phyloP scores from a whole-genome alignment of 2,888 invertebrate species.

The Eumacrocentrus americanus region DNA sequence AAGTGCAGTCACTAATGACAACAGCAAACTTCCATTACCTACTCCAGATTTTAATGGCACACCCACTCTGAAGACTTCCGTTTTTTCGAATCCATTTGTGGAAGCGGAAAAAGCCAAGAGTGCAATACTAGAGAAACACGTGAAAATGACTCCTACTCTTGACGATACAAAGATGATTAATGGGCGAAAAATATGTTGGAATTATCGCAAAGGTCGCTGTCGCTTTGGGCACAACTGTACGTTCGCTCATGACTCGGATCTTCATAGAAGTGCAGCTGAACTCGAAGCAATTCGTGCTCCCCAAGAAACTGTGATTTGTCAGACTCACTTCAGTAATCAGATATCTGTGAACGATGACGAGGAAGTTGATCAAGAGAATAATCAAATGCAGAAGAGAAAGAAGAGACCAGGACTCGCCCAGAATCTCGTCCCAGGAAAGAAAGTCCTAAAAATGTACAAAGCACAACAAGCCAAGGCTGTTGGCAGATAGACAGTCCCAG shows the following conservation, averaged over 20 bases:
- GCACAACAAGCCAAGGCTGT: slow-evolving; percentile 66
- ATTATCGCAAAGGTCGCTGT: slow-evolving; percentile 88
- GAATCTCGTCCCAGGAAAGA: slow-evolving; percentile 80
- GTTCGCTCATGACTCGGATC: slow-evolving; percentile 88
- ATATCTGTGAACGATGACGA: slow-evolving; percentile 46
- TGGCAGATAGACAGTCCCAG: slow-evolving; percentile 48
- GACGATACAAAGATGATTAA: slow-evolving; percentile 80
- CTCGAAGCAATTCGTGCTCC: slow-evolving; percentile 65
- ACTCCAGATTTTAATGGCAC: slow-evolving; percentile 69
- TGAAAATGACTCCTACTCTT: slow-evolving; percentile 80
- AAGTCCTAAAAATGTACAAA: slow-evolving; percentile 80
- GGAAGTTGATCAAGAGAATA: slow-evolving; percentile 64
- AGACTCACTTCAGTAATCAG: slow-evolving; percentile 53
- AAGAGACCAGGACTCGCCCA: slow-evolving; percentile 81
- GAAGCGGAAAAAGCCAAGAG: slow-evolving; percentile 86
- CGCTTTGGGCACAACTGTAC: slow-evolving; percentile 91
- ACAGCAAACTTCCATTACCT: slow-evolving; percentile 63
- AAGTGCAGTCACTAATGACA: slow-evolving; percentile 49
- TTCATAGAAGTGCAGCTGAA: slow-evolving; percentile 70
- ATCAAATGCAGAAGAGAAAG: slow-evolving; percentile 64
- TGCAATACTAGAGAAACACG: slow-evolving; percentile 87
- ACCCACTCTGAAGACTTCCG: slow-evolving; percentile 70
- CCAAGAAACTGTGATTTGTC: slow-evolving; percentile 60
- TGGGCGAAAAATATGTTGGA: slow-evolving; percentile 91
- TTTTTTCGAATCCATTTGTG: slow-evolving; percentile 86